Conservation (phyloP, 2,888 invertebrate genomes). For the Hirtodrosophila alboralis region DNA sequence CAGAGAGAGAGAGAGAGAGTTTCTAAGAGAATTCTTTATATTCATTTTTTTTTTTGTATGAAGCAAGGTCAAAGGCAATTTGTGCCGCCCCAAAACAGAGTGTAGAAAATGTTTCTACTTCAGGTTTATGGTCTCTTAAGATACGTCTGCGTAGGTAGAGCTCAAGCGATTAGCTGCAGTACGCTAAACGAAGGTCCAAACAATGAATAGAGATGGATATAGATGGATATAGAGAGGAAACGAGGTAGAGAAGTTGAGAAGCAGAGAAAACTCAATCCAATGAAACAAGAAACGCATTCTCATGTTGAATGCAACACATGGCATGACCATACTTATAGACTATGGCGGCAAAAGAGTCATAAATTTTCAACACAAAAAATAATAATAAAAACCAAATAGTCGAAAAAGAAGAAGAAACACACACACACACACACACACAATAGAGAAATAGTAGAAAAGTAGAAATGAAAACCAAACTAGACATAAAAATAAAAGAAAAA, state of each 20-base stretch:
- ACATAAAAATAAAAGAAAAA: conserved; percentile 33
- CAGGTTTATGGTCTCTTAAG: conserved; percentile 26
- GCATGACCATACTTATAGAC: conserved; percentile 59
- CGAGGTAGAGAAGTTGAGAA: background rate
- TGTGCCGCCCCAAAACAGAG: conserved; percentile 71
- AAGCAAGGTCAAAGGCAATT: conserved; percentile 77
- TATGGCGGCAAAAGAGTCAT: conserved; percentile 59
- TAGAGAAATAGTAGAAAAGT: conserved; percentile 11
- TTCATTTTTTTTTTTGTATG: no score
- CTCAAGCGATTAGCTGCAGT: conserved; percentile 55
- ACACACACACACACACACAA: conserved; percentile 37
- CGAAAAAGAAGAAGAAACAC: conserved; percentile 56
- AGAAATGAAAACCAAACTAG: conserved; percentile 18
- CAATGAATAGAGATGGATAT: conserved; percentile 44
- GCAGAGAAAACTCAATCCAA: background rate
- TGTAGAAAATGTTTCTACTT: conserved; percentile 34
- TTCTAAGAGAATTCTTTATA: no score
- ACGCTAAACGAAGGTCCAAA: conserved; percentile 65
- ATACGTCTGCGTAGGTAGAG: conserved; percentile 50
- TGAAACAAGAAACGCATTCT: conserved; percentile 71
- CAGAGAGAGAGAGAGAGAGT: no score
- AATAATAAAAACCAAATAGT: conserved; percentile 78
- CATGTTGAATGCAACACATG: conserved; percentile 61
- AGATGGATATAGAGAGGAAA: no score
- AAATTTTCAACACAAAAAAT: conserved; percentile 70